Evolutionary conservation across 2,113 vertebrate genomes (phyloP).

Genomic region (Elachura formosa): DNA sequence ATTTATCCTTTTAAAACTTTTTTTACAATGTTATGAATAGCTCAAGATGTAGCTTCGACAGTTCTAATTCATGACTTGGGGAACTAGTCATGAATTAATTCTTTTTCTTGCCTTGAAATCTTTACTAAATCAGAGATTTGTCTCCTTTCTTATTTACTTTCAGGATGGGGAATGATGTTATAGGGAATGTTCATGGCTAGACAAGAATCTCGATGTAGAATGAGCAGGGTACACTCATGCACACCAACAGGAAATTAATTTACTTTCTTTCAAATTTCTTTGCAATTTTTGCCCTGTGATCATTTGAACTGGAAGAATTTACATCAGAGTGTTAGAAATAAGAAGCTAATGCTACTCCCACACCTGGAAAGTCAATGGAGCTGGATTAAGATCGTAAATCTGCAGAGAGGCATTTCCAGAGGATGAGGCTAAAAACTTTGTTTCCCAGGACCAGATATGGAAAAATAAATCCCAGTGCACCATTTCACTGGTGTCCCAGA

Average conservation of each 20-base stretch:
- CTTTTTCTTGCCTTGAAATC: not conserved
- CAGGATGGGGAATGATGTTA: not conserved
- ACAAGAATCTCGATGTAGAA: not conserved
- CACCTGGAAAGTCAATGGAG: not conserved
- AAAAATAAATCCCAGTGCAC: not conserved
- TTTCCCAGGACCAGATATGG: not conserved
- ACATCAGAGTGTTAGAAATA: not conserved
- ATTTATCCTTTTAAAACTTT: not conserved
- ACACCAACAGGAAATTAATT: not conserved
- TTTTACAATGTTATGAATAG: not conserved
- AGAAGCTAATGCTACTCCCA: not conserved
- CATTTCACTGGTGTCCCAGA: not conserved
- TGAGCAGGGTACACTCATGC: not conserved
- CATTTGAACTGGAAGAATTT: not conserved
- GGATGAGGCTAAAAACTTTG: not conserved
- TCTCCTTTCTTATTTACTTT: not conserved
- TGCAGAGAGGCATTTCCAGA: not conserved
- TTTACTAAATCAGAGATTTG: constrained; percentile 9
- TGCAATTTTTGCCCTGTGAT: not conserved
- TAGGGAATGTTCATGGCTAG: not conserved
- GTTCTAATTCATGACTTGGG: not conserved
- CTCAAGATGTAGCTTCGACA: not conserved
- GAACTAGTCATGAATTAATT: constrained; percentile 28
- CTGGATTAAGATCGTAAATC: not conserved
- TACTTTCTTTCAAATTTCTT: not conserved